Base-by-base conservation (phyloP, 2,113 vertebrate genomes). In the Melanerpes aurifrons region DNA sequence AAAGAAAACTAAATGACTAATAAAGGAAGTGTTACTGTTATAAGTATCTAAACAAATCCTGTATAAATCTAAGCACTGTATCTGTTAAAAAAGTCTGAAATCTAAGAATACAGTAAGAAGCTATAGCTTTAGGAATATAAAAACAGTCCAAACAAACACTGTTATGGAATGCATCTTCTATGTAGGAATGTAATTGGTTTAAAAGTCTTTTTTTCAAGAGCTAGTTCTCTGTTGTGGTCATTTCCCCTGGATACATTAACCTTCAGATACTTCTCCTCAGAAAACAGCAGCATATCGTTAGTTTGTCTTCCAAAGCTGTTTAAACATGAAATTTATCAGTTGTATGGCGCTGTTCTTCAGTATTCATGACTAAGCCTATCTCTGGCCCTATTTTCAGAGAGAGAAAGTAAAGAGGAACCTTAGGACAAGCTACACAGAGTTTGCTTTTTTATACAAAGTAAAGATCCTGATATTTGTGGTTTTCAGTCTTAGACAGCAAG, bases 1-100 rank as follows among this genome's bases (percentile, higher is more conserved):
- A 96, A 96, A 95, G 95, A 95, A 96, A 95, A 96, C 73, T 94
- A 96, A 88, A 95, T 92, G 79, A 91, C 76, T 94, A 94, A 84
- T 84, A 92, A 97, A 97, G 92, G 61, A 97, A 95, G 71, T 87
- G 91, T 68, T 78, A 97, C 79, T 87, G 82, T 86, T 95, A 95
- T 72, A 97, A 96, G 97, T 91, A 97, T 94, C 87, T 96, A 96
- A 95, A 96, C 87, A 89, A 66, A 79, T 95, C 91, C 93, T 87
- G 94, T 96, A 96, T 95, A 97, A 97, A 96, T 96, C 93, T 97
- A 95, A 86, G 69, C 62, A 89, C 87, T 95, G 88, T 82, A 91
- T 96, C 92, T 92, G 94, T 94, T 90, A 8, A 53, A 94, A 97
- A 96, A 90, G 85, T 70, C 95, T 94, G 94, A 95, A 96, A 80